Conservation (phyloP, 2,888 invertebrate genomes). For the Campoletis raptor region DNA sequence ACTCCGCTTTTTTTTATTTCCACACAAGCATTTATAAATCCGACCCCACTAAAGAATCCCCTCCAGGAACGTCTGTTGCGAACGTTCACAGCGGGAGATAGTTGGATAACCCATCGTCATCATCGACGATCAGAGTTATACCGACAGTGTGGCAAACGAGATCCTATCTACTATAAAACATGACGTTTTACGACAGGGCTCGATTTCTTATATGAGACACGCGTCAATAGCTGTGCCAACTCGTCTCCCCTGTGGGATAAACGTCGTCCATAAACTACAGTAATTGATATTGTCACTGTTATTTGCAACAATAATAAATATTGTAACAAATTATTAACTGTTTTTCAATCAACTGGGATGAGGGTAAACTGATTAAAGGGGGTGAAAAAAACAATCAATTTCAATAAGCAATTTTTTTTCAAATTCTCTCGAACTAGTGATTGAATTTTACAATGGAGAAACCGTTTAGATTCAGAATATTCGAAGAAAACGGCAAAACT, state of each 20-base stretch:
- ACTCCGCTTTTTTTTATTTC: slow-evolving; percentile 22
- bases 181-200: slow-evolving; percentile 67
- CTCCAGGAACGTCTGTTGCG: slow-evolving; percentile 79
- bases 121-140: slow-evolving; percentile 63
- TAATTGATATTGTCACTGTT: not conserved
- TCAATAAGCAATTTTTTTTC: not conserved
- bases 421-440: not conserved
- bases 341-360: not conserved
- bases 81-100: slow-evolving; percentile 76
- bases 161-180: slow-evolving; percentile 65
- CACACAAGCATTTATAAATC: slow-evolving; percentile 46
- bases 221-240: slow-evolving; percentile 52
- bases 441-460: not conserved
- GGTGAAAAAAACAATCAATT: not conserved
- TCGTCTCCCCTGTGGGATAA: slow-evolving; percentile 27
- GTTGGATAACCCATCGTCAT: slow-evolving; percentile 68
- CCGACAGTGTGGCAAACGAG: slow-evolving; percentile 55
- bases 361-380: not conserved
- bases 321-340: not conserved
- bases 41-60: slow-evolving; percentile 62
- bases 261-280: not conserved
- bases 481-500: not conserved
- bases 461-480: not conserved
- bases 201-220: slow-evolving; percentile 74
- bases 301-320: not conserved